Evolutionary conservation across 1,140 invertebrate species (phyloP), one percentile per base, ranked within the genome.

Genomic region (Hylaeus volcanicus): DNA sequence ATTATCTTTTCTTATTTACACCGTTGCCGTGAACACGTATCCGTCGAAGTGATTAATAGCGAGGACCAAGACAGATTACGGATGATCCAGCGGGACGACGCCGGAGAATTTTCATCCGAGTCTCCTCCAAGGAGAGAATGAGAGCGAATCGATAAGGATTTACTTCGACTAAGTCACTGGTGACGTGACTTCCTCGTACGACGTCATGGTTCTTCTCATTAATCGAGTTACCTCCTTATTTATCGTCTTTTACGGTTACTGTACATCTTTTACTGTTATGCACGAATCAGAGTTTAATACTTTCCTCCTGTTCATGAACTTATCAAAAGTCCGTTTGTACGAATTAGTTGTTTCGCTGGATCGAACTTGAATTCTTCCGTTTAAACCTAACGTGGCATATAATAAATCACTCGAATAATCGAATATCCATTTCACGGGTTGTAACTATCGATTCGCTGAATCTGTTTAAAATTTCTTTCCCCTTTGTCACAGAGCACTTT

Each of bases 1-100:
- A 77, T 77, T 77, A 71, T 55, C 65, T 61, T 37, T 26, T 71
- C 66, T 43, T 71, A 71, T 70, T 71, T 71, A 53, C 56, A 37
- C 45, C 26, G 41, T 48, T 51, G 2, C 65, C 41, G 51, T 26
- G 65, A 51, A 3, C 61, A 48, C 65, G 12, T 15, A 51, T 12
- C 53, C 43, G 65, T 39, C 56, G 26, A 26, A 45, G 43, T 53
- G 65, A 77, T 77, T 77, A 71, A 70, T 61, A 43, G 53, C 14
- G 0, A 26, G 51, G n/a, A 55, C 43, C 12, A 61, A 45, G 41
- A 55, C 51, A 51, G 14, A 51, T 11, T 39, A 58, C 43, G 43
- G 15, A 48, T 43, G 65, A 15, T 70, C 55, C 43, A 41, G 43
- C 41, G 65, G 65, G 48, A 15, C 51, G 48, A 41, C 26, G 9